Base-by-base conservation (phyloP, 2,888 invertebrate species). In the Psylliodes chrysocephalus region DNA sequence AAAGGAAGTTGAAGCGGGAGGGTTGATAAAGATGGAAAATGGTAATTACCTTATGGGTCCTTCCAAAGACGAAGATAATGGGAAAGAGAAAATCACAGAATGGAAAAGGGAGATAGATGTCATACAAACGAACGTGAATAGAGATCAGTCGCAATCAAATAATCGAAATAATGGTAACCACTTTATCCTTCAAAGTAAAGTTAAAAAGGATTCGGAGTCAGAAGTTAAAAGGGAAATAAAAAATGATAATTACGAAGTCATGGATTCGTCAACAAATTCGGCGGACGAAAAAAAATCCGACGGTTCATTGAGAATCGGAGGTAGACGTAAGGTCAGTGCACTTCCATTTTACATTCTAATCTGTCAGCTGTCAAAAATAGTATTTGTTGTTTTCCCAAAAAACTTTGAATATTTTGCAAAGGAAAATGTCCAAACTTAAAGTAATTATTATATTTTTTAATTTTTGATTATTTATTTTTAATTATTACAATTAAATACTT, bases 11-110 rank as follows among this genome's bases (percentile, higher is more conserved):
- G 86, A 87, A 44, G 87, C 86, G 38, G 90, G 91, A 1, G 89
- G 89, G 70, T 79, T 93, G 47, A 86, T 89, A 53, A 89, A 87
- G 75, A 82, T 90, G 75, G 86, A 86, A 56, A 90, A 90, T 82
- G 90, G 90, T 8, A 88, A 90, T 80, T 87, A 89, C 75, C 87
- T 89, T 56, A 82, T 91, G 62, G 90, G 90, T 0, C 89, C 89
- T 8, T 87, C 85, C 42, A 78, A 77, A 57, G 70, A 71, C 44
- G 78, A 77, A 61, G 69, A 71, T 54, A 61, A 65, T 42, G 60
- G 18, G 44, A 73, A 57, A 67, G 71, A 53, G 69, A 63, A 52
- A 33, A 55, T 30, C 12, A 61, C 54, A 54, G 46, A 54, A 61
- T 57, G 69, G 61, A 69, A 67, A 64, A 62, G 67, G 64, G 68